Evolutionary conservation across 2,888 invertebrate genomes (phyloP).

Genomic region (Himalopsyche japonica): DNA sequence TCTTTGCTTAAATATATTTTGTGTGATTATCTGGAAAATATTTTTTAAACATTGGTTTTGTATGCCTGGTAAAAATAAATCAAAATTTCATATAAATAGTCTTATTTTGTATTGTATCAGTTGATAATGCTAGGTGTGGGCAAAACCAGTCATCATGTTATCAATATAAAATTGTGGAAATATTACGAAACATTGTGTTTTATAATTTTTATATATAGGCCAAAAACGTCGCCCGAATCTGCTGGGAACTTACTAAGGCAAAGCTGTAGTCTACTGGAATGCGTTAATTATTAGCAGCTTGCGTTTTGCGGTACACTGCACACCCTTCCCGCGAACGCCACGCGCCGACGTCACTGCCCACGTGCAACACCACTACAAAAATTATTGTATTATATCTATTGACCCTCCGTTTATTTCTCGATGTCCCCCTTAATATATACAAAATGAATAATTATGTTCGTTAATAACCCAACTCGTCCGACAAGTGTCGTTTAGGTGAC

Average conservation of each 20-base stretch:
- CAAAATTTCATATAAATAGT: no score
- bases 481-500: background rate
- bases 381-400: background rate
- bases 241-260: background rate
- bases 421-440: background rate
- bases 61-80: no score
- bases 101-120: no score
- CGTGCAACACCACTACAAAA: background rate
- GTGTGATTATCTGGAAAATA: no score
- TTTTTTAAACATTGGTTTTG: no score
- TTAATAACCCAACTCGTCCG: background rate
- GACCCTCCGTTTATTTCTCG: background rate
- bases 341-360: slow-evolving; percentile 20
- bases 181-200: no score
- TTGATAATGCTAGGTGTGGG: no score
- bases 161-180: no score
- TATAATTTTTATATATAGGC: background rate
- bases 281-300: slow-evolving; percentile 24
- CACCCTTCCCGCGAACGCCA: slow-evolving; percentile 7
- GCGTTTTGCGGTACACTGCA: slow-evolving; percentile 21
- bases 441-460: background rate
- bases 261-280: background rate
- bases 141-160: no score
- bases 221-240: background rate
- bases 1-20: no score